Percentiles rank a stretch among this genome's conserved stretches.
phyloP scores from a whole-genome alignment of 2,113 vertebrate genomes.

The Telmatochromis sp. region DNA sequence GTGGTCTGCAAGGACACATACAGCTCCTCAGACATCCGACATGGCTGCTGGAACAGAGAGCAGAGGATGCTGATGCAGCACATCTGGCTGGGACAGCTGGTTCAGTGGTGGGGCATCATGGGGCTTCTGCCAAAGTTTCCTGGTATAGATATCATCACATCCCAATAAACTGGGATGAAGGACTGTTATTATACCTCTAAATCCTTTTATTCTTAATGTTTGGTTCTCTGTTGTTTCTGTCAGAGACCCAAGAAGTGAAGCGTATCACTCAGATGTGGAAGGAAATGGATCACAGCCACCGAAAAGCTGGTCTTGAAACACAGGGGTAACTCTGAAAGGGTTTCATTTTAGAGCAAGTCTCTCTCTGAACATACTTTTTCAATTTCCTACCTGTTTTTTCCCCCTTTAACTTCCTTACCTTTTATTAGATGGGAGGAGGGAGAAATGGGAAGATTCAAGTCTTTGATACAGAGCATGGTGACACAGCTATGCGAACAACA shows the following conservation, averaged over 20 bases:
- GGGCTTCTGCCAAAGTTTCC: slow-evolving; percentile 48
- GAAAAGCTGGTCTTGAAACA: not conserved
- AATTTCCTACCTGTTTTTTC: not conserved
- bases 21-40: not conserved
- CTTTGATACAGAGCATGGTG: slow-evolving; percentile 50
- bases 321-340: not conserved
- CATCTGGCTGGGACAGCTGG: slow-evolving; percentile 46
- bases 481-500: slow-evolving; percentile 21
- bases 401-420: not conserved
- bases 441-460: not conserved
- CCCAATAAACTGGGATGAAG: not conserved
- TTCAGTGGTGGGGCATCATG: slow-evolving; percentile 57
- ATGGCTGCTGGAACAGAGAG: slow-evolving; percentile 15
- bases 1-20: not conserved
- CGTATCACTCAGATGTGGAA: slow-evolving; percentile 54
- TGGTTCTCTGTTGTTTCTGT: not conserved
- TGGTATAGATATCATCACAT: slow-evolving; percentile 10
- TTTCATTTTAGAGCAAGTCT: not conserved
- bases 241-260: slow-evolving; percentile 49
- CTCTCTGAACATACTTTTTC: not conserved
- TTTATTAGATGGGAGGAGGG: not conserved
- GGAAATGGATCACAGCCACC: slow-evolving; percentile 38
- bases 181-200: not conserved
- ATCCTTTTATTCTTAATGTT: not conserved
- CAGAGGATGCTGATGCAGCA: slow-evolving; percentile 28